Evolutionary conservation across 2,797 vertebrate species (phyloP).

Genomic region (Glyptemys insculpta): DNA sequence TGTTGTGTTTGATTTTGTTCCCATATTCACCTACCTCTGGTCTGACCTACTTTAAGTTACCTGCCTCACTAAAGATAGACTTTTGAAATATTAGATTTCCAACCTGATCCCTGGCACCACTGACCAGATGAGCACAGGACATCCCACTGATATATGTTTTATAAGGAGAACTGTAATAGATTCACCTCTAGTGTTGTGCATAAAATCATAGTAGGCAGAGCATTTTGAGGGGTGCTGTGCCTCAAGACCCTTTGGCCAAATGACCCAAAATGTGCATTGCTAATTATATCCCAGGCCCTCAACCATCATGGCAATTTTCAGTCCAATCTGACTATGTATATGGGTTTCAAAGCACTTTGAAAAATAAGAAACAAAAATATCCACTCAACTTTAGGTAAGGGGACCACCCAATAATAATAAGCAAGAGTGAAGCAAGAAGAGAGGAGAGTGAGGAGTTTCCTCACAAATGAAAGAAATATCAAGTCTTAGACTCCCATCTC

Average conservation of each 20-base stretch:
- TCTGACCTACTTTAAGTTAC: background rate
- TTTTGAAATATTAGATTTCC: background rate
- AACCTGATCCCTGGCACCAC: constrained; percentile 7
- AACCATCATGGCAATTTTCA: background rate
- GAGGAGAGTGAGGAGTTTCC: background rate
- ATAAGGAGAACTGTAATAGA: background rate
- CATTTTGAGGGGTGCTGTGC: background rate
- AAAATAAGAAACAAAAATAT: constrained; percentile 3
- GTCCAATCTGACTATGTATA: background rate
- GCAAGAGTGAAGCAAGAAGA: background rate
- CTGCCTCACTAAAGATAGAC: background rate
- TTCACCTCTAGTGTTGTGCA: background rate
- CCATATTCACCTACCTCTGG: fast-evolving
- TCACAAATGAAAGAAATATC: background rate
- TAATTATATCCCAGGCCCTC: background rate
- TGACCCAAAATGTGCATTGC: background rate
- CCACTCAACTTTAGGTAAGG: background rate
- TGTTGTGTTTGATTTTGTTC: background rate
- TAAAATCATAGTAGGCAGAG: background rate
- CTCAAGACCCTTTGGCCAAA: background rate
- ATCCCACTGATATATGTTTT: background rate
- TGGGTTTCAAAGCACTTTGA: background rate
- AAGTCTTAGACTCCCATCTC: background rate
- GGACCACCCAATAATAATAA: background rate
- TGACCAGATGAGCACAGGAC: background rate